Percentiles rank a stretch among this genome's conserved stretches.
These are phyloP conservation scores for Caenorhabditis sinica DNA, from an alignment of 2,888 invertebrate species.

Conservation along the genomic window DNA sequence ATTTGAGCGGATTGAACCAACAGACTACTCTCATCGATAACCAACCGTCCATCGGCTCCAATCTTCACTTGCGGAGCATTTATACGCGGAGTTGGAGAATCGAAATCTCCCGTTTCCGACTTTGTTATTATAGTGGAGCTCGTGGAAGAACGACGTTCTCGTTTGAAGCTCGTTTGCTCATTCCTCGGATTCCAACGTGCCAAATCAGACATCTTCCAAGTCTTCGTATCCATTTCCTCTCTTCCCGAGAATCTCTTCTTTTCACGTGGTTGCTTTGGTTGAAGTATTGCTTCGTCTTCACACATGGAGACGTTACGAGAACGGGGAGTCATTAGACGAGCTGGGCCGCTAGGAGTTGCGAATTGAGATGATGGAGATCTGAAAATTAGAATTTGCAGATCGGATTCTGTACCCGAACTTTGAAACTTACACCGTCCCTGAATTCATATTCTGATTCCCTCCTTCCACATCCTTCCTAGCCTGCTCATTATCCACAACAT, in stretches of 20 bases:
- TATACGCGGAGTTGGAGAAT: slow-evolving; percentile 12
- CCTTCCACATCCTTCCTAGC: background rate
- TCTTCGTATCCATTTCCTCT: slow-evolving; percentile 74
- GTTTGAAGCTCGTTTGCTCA: slow-evolving; percentile 71
- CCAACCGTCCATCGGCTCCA: slow-evolving; percentile 75
- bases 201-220: slow-evolving; percentile 77
- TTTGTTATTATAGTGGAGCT: slow-evolving; percentile 56
- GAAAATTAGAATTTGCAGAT: no score
- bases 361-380: slow-evolving; percentile 21
- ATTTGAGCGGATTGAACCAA: slow-evolving; percentile 70
- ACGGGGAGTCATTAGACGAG: slow-evolving; percentile 41
- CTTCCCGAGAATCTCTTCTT: slow-evolving; percentile 66
- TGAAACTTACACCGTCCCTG: background rate
- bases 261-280: slow-evolving; percentile 44
- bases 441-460: slow-evolving; percentile 5
- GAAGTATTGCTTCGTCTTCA: slow-evolving; percentile 60
- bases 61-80: slow-evolving; percentile 77
- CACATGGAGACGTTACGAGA: slow-evolving; percentile 65
- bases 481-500: slow-evolving; percentile 46
- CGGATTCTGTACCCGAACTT: no score
- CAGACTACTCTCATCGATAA: slow-evolving; percentile 78
- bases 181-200: slow-evolving; percentile 77
- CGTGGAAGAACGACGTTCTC: slow-evolving; percentile 57
- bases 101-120: slow-evolving; percentile 45
- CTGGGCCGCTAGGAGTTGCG: slow-evolving; percentile 13